phyloP scores from a whole-genome alignment of 35 echinoderm and acorn worm genomes.

The Lytechinus pictus region DNA sequence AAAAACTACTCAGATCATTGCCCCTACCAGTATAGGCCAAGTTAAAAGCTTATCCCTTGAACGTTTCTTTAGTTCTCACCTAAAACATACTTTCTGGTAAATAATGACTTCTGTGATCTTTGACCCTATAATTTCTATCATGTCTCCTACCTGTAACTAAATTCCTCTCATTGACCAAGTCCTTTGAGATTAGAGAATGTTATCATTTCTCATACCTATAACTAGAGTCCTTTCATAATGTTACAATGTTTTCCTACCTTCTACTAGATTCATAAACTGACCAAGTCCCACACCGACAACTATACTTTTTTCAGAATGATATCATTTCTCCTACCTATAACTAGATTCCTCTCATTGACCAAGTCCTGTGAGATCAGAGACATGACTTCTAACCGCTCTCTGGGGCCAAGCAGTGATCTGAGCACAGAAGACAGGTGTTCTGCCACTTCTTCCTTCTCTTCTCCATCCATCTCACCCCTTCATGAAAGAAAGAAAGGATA shows the following conservation, averaged over 20 bases:
- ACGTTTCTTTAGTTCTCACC: too few species aligned
- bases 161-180: background rate
- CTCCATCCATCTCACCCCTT: slow-evolving; percentile 39
- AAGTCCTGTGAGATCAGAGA: background rate
- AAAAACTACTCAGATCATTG: too few species aligned
- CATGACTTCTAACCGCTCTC: slow-evolving; percentile 39
- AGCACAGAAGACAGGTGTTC: slow-evolving; percentile 51
- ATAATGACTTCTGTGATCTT: too few species aligned
- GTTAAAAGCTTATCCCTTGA: too few species aligned
- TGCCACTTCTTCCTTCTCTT: slow-evolving; percentile 31
- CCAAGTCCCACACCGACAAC: too few species aligned
- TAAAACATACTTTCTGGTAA: too few species aligned
- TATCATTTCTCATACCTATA: slow-evolving; percentile 35
- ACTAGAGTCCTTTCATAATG: background rate
- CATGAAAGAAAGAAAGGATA: background rate
- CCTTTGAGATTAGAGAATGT: background rate
- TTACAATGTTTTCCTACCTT: too few species aligned
- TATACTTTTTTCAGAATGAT: background rate
- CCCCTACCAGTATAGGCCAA: too few species aligned
- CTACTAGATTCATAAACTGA: too few species aligned
- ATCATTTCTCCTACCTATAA: slow-evolving; percentile 14
- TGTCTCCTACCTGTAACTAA: background rate
- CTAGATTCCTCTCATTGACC: background rate
- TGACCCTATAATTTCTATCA: too few species aligned
- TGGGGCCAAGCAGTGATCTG: background rate